Base-by-base conservation (phyloP, 2,113 vertebrate genomes). In the Larimichthys polyactis region DNA sequence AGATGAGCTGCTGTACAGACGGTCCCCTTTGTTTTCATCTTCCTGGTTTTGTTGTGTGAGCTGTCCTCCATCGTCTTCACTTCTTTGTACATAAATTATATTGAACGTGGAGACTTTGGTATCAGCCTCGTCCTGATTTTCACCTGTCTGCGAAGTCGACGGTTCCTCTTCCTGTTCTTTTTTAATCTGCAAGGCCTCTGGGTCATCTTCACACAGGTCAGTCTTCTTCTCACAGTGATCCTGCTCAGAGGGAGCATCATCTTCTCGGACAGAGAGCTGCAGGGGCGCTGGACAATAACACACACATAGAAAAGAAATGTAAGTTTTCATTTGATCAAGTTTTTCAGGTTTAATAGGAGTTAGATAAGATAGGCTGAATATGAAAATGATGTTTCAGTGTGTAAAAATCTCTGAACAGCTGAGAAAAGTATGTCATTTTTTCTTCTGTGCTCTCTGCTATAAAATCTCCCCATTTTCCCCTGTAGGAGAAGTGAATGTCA, bases 41-140 rank as follows among this genome's bases (percentile, higher is more conserved):
- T 20, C 20, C 55, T 62, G 63, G 40, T 32, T 74, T 62, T 11
- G n/a, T 44, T 59, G 49, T 51, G 64, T 14, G 14, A 46, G 20
- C 20, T 16, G 27, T 29, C 7, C 46, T 62, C 20, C 55, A 9
- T 68, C 62, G 19, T 79, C 75, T 12, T 77, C 68, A 48, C 65
- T 62, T 55, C 69, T 80, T 58, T 80, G 72, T 24, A 83, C 77
- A 40, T 80, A 81, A 46, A 89, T 75, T 1, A 89, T 86, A 71
- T 83, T 89, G 14, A 89, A 86, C 87, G 83, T 27, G 0, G 79
- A 48, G 54, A 75, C 59, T 74, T 83, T 80, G 7, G 17, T 67
- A 9, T 85, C 82, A 59, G 62, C 20, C 11, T 66, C 68, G 19
- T 77, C 72, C 43, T 66, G 57, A 20, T 60, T 58, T 66, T 80